These are phyloP conservation scores for Brachyptera putata DNA, from an alignment of 2,888 invertebrate genomes.

Conservation along the genomic window DNA sequence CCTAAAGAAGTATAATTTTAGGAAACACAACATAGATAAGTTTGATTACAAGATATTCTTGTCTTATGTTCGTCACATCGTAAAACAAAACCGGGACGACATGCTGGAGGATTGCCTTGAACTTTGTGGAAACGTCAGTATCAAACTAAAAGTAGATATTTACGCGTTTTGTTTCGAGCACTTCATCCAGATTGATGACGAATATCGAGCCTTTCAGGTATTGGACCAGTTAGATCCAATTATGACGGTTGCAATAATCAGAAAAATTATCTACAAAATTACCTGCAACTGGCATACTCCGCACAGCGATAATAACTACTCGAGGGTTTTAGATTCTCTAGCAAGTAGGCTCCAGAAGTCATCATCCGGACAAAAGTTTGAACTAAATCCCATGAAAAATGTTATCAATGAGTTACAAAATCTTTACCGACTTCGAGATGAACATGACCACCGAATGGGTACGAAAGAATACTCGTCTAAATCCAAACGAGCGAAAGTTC, in stretches of 20 bases:
- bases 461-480: neutral
- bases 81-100: slow-evolving; percentile 22
- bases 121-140: slow-evolving; percentile 10
- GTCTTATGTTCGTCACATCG: slow-evolving; percentile 29
- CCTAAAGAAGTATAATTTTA: slow-evolving; percentile 47
- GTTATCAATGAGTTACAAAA: too few relatives aligned
- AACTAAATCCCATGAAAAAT: too few relatives aligned
- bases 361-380: neutral
- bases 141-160: slow-evolving; percentile 37
- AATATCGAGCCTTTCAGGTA: slow-evolving; percentile 39
- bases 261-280: slow-evolving; percentile 33
- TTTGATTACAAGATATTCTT: slow-evolving; percentile 39
- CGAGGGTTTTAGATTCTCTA: slow-evolving; percentile 38
- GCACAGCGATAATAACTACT: slow-evolving; percentile 33
- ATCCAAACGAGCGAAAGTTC: neutral
- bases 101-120: slow-evolving; percentile 36
- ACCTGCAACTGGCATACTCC: neutral
- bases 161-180: slow-evolving; percentile 40
- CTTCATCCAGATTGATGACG: slow-evolving; percentile 39
- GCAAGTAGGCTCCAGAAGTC: slow-evolving; percentile 15
- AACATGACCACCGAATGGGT: neutral
- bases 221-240: slow-evolving; percentile 40
- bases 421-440: neutral
- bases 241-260: slow-evolving; percentile 37
- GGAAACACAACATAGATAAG: slow-evolving; percentile 40